Evolutionary conservation across 2,113 vertebrate genomes (phyloP).

Genomic region (Scatophagus argus): DNA sequence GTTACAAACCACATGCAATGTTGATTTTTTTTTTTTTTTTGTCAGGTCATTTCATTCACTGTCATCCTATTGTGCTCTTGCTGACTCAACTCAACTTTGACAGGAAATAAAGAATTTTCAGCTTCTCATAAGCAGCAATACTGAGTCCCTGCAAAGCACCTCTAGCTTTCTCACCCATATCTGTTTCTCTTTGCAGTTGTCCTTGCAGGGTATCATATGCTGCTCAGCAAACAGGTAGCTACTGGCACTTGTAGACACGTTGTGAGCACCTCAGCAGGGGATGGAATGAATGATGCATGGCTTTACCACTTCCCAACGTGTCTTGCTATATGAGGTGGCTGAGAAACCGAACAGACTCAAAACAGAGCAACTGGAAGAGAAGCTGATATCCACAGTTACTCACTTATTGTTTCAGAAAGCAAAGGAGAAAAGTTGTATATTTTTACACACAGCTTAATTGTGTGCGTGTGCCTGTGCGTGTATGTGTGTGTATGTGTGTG

Average conservation of each 20-base stretch:
- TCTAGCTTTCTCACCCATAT: constrained; percentile 12
- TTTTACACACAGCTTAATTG: neutral
- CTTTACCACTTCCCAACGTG: constrained; percentile 34
- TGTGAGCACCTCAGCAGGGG: constrained; percentile 33
- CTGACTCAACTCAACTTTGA: constrained; percentile 49
- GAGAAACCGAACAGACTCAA: constrained; percentile 47
- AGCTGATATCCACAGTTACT: neutral
- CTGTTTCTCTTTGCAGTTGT: constrained; percentile 38
- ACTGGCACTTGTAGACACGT: constrained; percentile 37
- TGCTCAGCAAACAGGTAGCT: constrained; percentile 41
- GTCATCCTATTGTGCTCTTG: constrained; percentile 16
- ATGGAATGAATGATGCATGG: constrained; percentile 59
- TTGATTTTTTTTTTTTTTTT: constrained; percentile 3
- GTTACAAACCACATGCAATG: constrained; percentile 69
- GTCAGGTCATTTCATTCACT: constrained; percentile 51
- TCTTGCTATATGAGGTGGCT: constrained; percentile 37
- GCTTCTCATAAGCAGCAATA: neutral
- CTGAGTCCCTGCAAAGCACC: constrained; percentile 6
- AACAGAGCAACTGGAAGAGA: neutral
- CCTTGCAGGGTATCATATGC: constrained; percentile 23
- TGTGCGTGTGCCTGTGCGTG: neutral
- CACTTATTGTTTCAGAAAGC: constrained; percentile 1
- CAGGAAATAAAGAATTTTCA: constrained; percentile 30
- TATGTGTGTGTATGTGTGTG: neutral
- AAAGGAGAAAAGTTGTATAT: constrained; percentile 23